A percentile compares a stretch with the other conserved stretches of the same genome.
Evolutionary conservation across 2,888 invertebrate genomes (phyloP).

Genomic region (Idaea biselata): DNA sequence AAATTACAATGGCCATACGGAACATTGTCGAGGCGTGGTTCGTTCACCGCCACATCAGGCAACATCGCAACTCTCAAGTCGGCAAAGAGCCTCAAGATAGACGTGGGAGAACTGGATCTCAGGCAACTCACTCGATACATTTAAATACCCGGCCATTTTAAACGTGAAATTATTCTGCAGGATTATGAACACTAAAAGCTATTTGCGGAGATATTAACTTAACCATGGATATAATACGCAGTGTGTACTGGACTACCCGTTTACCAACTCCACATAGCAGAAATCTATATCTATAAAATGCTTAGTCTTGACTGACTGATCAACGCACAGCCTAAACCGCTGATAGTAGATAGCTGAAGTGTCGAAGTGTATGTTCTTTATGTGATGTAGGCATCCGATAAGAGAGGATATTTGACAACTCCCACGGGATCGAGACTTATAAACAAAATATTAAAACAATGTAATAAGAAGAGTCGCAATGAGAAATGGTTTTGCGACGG

Average conservation of each 20-base stretch:
- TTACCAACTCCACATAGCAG: background rate
- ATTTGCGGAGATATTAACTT: constrained; percentile 53
- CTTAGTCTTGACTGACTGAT: no score
- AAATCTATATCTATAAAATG: no score
- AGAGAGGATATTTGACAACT: no score
- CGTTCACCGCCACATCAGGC: constrained; percentile 48
- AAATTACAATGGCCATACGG: constrained; percentile 44
- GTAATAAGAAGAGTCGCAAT: background rate
- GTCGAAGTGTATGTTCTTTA: no score
- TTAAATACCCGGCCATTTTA: constrained; percentile 37
- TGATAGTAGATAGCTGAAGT: no score
- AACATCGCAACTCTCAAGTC: constrained; percentile 38
- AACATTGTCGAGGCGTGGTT: constrained; percentile 47
- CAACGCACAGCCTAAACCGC: no score
- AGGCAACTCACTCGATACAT: constrained; percentile 47
- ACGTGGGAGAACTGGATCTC: constrained; percentile 74
- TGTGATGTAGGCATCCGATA: no score
- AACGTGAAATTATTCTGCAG: constrained; percentile 50
- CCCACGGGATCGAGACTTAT: no score
- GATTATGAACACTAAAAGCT: constrained; percentile 55
- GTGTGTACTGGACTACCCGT: background rate
- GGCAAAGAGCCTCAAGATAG: constrained; percentile 42
- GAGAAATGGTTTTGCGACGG: background rate
- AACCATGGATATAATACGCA: constrained; percentile 18
- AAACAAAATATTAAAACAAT: no score